Evolutionary conservation across 2,797 vertebrate genomes (phyloP).

Genomic region (Cyclura pinguis): DNA sequence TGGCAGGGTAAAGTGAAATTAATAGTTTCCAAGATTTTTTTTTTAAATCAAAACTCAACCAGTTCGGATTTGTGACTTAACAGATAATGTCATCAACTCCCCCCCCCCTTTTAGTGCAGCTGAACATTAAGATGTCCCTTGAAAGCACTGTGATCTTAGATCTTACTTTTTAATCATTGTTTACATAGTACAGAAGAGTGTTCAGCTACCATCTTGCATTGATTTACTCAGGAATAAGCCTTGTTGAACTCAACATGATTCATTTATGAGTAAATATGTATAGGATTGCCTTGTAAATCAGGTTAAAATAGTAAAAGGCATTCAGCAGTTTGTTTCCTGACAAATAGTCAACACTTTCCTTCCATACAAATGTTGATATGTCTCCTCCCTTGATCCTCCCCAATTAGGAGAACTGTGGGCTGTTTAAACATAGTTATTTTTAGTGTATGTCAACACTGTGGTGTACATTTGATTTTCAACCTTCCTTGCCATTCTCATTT

Average conservation of each 20-base stretch:
- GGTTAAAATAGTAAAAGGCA: slow-evolving; percentile 61
- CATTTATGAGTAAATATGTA: neutral
- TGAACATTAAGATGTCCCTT: slow-evolving; percentile 22
- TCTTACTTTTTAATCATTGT: slow-evolving; percentile 47
- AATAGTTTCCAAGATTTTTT: slow-evolving; percentile 54
- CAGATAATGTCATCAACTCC: slow-evolving; percentile 35
- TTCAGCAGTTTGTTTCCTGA: slow-evolving; percentile 43
- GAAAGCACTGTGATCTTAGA: slow-evolving; percentile 29
- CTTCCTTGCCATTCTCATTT: slow-evolving; percentile 74
- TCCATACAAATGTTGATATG: neutral
- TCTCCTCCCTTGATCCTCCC: too few species aligned
- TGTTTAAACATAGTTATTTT: slow-evolving; percentile 82
- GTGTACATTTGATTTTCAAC: slow-evolving; percentile 78
- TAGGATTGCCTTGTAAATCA: slow-evolving; percentile 30
- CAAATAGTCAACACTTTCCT: neutral
- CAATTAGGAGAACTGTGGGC: slow-evolving; percentile 70
- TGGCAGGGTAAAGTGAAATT: slow-evolving; percentile 58
- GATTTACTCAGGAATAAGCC: neutral
- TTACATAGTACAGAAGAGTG: slow-evolving; percentile 56
- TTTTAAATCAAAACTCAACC: slow-evolving; percentile 55
- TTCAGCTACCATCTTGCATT: too few species aligned
- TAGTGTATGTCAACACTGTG: slow-evolving; percentile 73
- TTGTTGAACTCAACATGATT: neutral
- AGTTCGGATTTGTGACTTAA: slow-evolving; percentile 49
- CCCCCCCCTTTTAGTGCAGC: slow-evolving; percentile 28